Percentiles rank a stretch among this genome's conserved stretches.
Evolutionary conservation across 2,113 vertebrate species (phyloP).

Genomic region (Eonycteris spelaea): DNA sequence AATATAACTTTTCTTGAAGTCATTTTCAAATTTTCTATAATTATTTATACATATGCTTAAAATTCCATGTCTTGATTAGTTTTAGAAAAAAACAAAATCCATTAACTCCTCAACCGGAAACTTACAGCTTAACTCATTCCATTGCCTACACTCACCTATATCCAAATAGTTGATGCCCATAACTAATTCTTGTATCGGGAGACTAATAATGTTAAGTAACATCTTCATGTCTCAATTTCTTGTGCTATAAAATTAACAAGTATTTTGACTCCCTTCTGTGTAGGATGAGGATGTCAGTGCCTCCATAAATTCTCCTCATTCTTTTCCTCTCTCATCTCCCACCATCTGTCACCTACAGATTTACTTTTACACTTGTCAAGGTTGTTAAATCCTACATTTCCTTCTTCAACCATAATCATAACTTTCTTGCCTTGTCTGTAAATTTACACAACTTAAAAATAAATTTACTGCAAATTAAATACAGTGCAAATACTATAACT

Average conservation of each 20-base stretch:
- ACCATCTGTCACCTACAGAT: background rate
- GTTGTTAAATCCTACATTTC: constrained; percentile 30
- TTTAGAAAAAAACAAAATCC: background rate
- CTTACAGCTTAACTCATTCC: background rate
- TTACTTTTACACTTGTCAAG: constrained; percentile 28
- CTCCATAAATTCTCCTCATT: background rate
- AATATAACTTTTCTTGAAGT: background rate
- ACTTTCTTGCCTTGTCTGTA: constrained; percentile 1
- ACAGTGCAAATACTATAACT: background rate
- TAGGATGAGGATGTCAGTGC: background rate
- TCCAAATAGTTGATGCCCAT: background rate
- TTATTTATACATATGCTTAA: background rate
- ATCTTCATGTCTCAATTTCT: constrained; percentile 4
- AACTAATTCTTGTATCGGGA: background rate
- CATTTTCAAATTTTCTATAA: background rate
- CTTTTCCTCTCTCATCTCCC: background rate
- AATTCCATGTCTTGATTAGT: background rate
- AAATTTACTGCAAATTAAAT: background rate
- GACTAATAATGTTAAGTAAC: background rate
- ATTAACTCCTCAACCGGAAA: background rate
- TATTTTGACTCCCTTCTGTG: background rate
- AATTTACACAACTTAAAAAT: constrained; percentile 24
- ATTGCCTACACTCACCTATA: background rate
- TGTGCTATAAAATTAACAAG: background rate
- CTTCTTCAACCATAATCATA: background rate